phyloP scores from a whole-genome alignment of 2,888 invertebrate species.

The Peribatodes rhomboidaria region DNA sequence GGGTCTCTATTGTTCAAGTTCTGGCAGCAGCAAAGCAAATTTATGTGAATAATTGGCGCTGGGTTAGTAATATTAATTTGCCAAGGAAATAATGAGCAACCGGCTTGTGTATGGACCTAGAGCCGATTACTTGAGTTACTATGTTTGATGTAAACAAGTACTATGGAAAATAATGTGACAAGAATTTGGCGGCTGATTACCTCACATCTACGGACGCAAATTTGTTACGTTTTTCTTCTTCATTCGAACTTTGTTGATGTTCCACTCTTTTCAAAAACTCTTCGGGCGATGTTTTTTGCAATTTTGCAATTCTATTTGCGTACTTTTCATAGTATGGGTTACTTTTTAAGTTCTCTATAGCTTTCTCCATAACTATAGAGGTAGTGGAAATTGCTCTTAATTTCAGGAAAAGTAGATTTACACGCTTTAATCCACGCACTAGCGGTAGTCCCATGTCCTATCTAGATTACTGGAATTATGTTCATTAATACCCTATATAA shows the following conservation, averaged over 20 bases:
- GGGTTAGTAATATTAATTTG: too few relatives aligned
- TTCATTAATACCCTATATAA: too few relatives aligned
- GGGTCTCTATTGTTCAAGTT: too few relatives aligned
- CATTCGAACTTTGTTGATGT: constrained; percentile 71
- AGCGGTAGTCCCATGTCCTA: constrained; percentile 18
- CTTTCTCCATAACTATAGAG: constrained; percentile 74
- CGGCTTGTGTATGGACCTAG: too few relatives aligned
- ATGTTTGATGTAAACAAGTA: too few relatives aligned
- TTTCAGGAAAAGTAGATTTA: constrained; percentile 17
- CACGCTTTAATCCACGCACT: not conserved
- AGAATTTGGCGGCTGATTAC: constrained; percentile 35
- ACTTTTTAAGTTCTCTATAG: constrained; percentile 83
- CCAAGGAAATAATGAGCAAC: too few relatives aligned
- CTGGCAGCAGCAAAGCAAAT: not conserved
- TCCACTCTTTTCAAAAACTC: constrained; percentile 90
- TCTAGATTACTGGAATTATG: too few relatives aligned
- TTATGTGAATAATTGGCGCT: not conserved
- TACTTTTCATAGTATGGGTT: constrained; percentile 95
- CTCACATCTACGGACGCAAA: constrained; percentile 76
- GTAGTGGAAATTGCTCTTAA: constrained; percentile 70
- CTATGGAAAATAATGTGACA: not conserved
- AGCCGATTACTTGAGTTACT: too few relatives aligned
- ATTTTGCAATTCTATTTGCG: constrained; percentile 90
- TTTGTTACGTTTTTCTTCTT: constrained; percentile 67
- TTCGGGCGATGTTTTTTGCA: constrained; percentile 91